Conservation (phyloP, 1,140 invertebrate genomes). For the Arion vulgaris region DNA sequence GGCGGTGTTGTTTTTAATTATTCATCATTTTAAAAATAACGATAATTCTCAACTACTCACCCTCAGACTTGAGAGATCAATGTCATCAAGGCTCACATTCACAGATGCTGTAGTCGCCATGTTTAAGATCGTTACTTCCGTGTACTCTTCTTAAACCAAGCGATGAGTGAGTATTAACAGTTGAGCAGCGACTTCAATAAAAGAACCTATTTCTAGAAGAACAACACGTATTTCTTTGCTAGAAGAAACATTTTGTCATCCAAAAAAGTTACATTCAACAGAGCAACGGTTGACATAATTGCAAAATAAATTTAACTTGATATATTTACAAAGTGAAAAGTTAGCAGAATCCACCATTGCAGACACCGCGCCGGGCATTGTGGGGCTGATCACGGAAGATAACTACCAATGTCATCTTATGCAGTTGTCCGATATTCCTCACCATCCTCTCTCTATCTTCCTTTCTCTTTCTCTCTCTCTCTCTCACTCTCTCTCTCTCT, state of each 20-base stretch:
- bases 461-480: too few species aligned
- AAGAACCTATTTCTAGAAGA: neutral
- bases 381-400: neutral
- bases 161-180: too few species aligned
- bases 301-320: neutral
- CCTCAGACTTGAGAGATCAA: constrained; percentile 96
- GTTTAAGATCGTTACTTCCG: too few species aligned
- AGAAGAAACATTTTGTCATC: neutral
- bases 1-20: too few species aligned
- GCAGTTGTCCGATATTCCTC: too few species aligned
- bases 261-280: neutral
- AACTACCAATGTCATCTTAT: neutral
- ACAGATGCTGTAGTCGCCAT: constrained; percentile 67
- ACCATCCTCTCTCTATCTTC: too few species aligned
- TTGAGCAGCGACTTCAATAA: neutral
- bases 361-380: neutral
- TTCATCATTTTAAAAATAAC: too few species aligned
- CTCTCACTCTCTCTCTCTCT: too few species aligned
- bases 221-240: neutral
- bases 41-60: constrained; percentile 76
- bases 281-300: neutral
- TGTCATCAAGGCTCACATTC: constrained; percentile 86
- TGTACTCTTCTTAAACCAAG: too few species aligned
- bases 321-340: neutral
- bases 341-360: neutral